A percentile compares a stretch with the other conserved stretches of the same genome.
Conservation (phyloP, 2,797 vertebrate species). For the Schizothorax lantsangensis region DNA sequence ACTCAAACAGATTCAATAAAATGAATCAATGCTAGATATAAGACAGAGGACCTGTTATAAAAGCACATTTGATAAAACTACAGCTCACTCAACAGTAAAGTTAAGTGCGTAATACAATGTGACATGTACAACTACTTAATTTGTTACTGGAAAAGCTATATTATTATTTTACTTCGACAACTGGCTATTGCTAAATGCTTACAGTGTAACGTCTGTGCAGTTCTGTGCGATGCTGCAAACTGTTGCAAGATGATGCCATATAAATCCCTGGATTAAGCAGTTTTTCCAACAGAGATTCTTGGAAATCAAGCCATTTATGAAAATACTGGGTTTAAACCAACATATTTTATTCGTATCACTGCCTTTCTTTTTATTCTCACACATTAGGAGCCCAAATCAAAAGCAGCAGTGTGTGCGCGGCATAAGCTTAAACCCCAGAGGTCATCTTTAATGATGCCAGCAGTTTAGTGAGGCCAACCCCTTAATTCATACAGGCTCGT, state of each 20-base stretch:
- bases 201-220: background rate
- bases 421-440: conserved; percentile 53
- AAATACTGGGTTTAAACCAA: conserved; percentile 37
- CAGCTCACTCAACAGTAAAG: background rate
- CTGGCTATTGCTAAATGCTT: background rate
- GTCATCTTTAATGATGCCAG: conserved; percentile 58
- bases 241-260: background rate
- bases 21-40: background rate
- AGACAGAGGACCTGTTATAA: background rate
- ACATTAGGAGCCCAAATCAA: conserved; percentile 43
- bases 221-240: conserved; percentile 2
- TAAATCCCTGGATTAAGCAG: conserved; percentile 14
- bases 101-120: background rate
- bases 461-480: conserved; percentile 47
- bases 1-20: background rate
- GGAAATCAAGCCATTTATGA: conserved; percentile 32
- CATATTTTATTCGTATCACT: conserved; percentile 63
- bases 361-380: conserved; percentile 67
- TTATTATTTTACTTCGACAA: background rate
- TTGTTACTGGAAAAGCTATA: background rate
- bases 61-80: conserved; percentile 1
- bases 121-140: background rate
- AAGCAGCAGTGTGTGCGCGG: conserved; percentile 17
- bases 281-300: conserved; percentile 17
- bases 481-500: conserved; percentile 39